Evolutionary conservation across 1,140 invertebrate species (phyloP).

Genomic region (Akabosia matsudoensis): DNA sequence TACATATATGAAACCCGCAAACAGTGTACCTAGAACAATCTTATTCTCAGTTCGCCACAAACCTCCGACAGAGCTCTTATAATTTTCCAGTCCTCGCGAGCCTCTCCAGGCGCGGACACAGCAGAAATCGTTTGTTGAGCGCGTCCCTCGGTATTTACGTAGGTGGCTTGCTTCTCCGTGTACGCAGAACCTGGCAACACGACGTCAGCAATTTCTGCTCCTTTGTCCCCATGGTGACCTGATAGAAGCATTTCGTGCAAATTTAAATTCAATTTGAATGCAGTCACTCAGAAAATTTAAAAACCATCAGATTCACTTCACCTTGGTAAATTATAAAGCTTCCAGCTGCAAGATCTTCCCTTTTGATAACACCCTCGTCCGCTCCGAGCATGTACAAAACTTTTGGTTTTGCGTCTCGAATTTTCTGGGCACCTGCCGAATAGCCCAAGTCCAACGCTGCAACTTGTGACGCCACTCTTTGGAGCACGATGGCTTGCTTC

Average conservation of each 20-base stretch:
- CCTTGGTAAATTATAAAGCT: slow-evolving; percentile 91
- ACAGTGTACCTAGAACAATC: neutral
- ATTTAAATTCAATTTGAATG: slow-evolving; percentile 15
- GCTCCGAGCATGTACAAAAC: slow-evolving; percentile 89
- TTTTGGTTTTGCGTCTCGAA: slow-evolving; percentile 68
- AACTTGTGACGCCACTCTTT: slow-evolving; percentile 87
- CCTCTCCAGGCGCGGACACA: slow-evolving; percentile 88
- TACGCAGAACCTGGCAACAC: slow-evolving; percentile 96
- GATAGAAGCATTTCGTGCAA: neutral
- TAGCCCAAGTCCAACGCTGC: slow-evolving; percentile 95
- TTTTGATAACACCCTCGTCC: slow-evolving; percentile 76
- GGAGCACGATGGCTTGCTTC: slow-evolving; percentile 88
- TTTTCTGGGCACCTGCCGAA: slow-evolving; percentile 68
- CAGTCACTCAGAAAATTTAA: neutral
- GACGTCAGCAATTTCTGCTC: slow-evolving; percentile 88
- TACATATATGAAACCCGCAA: neutral
- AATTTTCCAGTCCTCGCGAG: slow-evolving; percentile 98
- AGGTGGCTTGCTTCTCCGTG: slow-evolving; percentile 95
- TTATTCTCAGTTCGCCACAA: neutral
- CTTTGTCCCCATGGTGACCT: slow-evolving; percentile 95
- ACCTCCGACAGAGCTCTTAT: slow-evolving; percentile 82
- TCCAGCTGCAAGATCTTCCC: slow-evolving; percentile 74
- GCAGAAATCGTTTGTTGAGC: slow-evolving; percentile 89
- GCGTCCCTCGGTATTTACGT: slow-evolving; percentile 95
- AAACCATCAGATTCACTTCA: no score